A percentile compares a stretch with the other conserved stretches of the same genome.
These are phyloP conservation scores for Drosophila meridionalis DNA, from an alignment of 2,888 invertebrate genomes.

Conservation along the genomic window DNA sequence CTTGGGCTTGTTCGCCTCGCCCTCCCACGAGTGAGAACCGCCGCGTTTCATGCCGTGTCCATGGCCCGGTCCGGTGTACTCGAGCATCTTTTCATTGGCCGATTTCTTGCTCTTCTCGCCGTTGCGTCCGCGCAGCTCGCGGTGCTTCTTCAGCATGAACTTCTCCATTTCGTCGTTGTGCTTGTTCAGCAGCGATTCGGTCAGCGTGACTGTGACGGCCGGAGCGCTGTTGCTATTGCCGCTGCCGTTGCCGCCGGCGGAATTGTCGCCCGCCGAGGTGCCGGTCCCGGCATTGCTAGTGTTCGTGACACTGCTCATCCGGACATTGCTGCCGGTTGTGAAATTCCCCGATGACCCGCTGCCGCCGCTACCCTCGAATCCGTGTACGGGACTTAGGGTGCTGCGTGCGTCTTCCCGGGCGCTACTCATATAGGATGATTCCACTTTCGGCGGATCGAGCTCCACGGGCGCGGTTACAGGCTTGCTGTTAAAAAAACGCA, in stretches of 20 bases:
- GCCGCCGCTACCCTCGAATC: constrained; percentile 86
- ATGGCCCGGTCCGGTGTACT: constrained; percentile 78
- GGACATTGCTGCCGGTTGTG: constrained; percentile 87
- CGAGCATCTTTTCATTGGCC: constrained; percentile 77
- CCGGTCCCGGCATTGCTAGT: constrained; percentile 86
- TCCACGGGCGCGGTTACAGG: constrained; percentile 87
- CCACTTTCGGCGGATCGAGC: constrained; percentile 85
- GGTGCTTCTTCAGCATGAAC: constrained; percentile 89
- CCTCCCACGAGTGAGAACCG: constrained; percentile 88
- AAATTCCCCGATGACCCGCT: constrained; percentile 88
- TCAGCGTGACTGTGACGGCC: constrained; percentile 86
- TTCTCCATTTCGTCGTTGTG: constrained; percentile 95
- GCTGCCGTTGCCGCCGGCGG: constrained; percentile 44
- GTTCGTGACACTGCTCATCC: constrained; percentile 86
- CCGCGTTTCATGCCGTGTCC: constrained; percentile 88
- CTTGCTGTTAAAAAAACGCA: constrained; percentile 89
- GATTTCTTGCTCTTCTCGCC: constrained; percentile 85
- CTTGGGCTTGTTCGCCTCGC: constrained; percentile 87
- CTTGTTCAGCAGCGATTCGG: constrained; percentile 88
- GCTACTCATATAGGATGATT: constrained; percentile 84
- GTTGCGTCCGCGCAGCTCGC: constrained; percentile 87
- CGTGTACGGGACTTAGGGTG: constrained; percentile 80
- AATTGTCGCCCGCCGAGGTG: constrained; percentile 51
- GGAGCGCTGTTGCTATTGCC: constrained; percentile 84
- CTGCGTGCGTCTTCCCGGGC: constrained; percentile 67